Conservation (phyloP, 2,113 vertebrate genomes). For the Acanthisitta chloris region DNA sequence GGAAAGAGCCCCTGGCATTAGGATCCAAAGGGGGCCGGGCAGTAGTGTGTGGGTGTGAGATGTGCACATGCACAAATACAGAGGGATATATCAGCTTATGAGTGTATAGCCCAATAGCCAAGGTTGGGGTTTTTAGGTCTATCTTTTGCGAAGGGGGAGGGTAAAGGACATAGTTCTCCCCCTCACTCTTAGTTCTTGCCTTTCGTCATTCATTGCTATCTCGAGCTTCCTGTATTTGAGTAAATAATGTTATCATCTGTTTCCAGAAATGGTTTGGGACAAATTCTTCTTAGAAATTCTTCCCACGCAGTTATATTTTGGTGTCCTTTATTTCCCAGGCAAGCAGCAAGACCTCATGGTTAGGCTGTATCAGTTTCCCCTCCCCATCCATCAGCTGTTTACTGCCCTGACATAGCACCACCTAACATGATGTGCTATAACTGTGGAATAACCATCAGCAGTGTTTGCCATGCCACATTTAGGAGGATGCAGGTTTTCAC, state of each 20-base stretch:
- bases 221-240: constrained; percentile 61
- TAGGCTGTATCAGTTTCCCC: background rate
- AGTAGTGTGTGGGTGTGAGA: background rate
- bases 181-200: constrained; percentile 16
- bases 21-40: background rate
- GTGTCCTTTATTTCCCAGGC: constrained; percentile 58
- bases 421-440: background rate
- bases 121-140: background rate
- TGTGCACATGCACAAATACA: background rate
- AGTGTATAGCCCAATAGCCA: background rate
- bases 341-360: constrained; percentile 41
- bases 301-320: constrained; percentile 66
- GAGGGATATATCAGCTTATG: background rate
- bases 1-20: constrained; percentile 3
- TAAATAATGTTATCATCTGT: constrained; percentile 72
- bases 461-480: background rate
- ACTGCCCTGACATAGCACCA: background rate
- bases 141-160: background rate
- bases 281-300: constrained; percentile 71
- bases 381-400: constrained; percentile 28
- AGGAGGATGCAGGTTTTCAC: background rate
- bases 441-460: accelerated
- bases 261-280: constrained; percentile 68
- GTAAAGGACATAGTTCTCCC: background rate
- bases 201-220: constrained; percentile 49